phyloP scores from a whole-genome alignment of 2,888 invertebrate genomes.

The Thera obeliscata region DNA sequence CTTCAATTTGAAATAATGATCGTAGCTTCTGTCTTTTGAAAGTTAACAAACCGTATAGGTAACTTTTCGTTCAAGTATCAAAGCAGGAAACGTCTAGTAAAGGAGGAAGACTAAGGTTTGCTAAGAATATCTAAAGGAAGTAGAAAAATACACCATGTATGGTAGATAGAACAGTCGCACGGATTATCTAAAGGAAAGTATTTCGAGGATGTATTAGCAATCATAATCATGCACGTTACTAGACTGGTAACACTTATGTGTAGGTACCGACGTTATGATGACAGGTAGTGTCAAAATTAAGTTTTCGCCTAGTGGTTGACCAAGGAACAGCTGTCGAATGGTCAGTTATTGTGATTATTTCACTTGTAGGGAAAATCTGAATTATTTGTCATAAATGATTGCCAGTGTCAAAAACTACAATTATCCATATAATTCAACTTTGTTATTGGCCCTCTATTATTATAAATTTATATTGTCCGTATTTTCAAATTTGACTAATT shows the following conservation, averaged over 20 bases:
- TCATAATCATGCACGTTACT: constrained; percentile 6
- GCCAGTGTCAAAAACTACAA: too few species aligned
- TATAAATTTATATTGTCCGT: background rate
- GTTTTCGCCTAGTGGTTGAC: background rate
- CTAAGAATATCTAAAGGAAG: constrained; percentile 26
- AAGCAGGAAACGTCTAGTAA: background rate
- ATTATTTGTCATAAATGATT: too few species aligned
- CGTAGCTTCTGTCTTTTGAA: constrained; percentile 4
- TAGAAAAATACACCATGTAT: constrained; percentile 33
- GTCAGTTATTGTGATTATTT: too few species aligned
- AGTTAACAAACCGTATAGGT: background rate
- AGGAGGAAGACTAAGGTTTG: constrained; percentile 2
- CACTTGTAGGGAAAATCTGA: too few species aligned
- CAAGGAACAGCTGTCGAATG: too few species aligned
- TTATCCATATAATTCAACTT: background rate
- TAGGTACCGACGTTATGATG: background rate
- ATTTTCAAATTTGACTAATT: background rate
- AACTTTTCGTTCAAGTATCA: constrained; percentile 1
- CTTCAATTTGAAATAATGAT: constrained; percentile 10
- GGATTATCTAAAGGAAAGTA: constrained; percentile 32
- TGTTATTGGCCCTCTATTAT: background rate
- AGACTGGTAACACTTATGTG: background rate
- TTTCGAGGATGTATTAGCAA: constrained; percentile 30
- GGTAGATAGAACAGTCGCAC: constrained; percentile 30
- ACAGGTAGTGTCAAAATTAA: background rate